Evolutionary conservation across 2,888 invertebrate genomes (phyloP), one percentile per base, ranked within the genome.

Genomic region (Chouioia cunea): DNA sequence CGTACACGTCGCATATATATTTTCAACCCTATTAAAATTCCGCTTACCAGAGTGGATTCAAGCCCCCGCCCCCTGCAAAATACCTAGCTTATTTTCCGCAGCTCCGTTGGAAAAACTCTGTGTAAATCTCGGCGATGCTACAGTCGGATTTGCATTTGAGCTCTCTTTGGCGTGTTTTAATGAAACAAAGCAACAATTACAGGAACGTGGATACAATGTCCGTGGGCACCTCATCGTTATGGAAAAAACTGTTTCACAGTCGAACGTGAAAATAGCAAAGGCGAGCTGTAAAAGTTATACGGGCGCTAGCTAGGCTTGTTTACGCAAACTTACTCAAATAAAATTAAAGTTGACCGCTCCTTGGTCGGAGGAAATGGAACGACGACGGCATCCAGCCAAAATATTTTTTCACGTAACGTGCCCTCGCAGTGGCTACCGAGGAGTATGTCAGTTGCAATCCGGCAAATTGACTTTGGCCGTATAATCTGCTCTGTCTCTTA

Each of bases 181-280:
- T 65, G 65, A 65, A 62, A 65, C 64, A 72, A 69, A 69, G 65
- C 59, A 68, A 65, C 57, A 62, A 65, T 65, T 72, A 67, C 53
- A 63, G 48, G 36, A 6, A 43, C 50, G 15, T 20, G 46, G 23
- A 52, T 53, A 46, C 43, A 12, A 44, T 10, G 12, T 43, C 10
- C 6, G 36, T 12, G 36, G 36, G 36, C 36, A 6, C 27, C 4
- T 36, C 36, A 6, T 36, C 36, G 36, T 36, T 10, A 36, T 10
- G 36, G 6, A 10, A 36, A 10, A 10, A 36, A 27, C 6, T 27
- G 27, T 27, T 6, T 2, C 27, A 6, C 27, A 6, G 3, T 27
- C 27, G 3, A 27, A 27, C 2, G 6, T 6, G 27, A 27, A 27
- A 27, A 27, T 27, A 27, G 3, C 27, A 27, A 4, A 27, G 27